Base-by-base conservation (phyloP, 1,140 invertebrate genomes). In the Aphis gossypii region DNA sequence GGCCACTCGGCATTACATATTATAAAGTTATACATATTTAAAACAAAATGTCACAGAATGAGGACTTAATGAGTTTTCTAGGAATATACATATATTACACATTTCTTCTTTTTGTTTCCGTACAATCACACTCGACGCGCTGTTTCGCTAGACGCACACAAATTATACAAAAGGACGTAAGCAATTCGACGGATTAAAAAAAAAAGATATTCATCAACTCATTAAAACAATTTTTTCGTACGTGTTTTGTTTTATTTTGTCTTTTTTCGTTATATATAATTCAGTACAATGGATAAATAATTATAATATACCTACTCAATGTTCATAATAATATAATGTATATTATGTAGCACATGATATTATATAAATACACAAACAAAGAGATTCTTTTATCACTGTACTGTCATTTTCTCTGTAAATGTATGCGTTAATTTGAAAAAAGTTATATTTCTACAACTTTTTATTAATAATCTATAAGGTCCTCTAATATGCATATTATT, bases 61-160 rank as follows among this genome's bases (percentile, higher is more conserved):
- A 90, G 56, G 14, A 44, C 54, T n/a, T 90, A 90, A 90, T 90
- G 89, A 90, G 56, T 90, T 90, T 68, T 90, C 38, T 46, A 46
- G 84, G 23, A 76, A 76, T n/a, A 76, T n/a, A n/a, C 1, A 35
- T 35, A 76, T 84, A 41, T 84, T 51, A 35, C 41, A 51, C 35
- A 56, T 89, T 89, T 48, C 18, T 87, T 76, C 8, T 68, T 30
- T 68, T 68, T 68, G 60, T 87, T 20, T 35, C 30, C 46, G 23
- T 56, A 56, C 88, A 89, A 89, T 89, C 51, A 38, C 88, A 89
- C 51, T 89, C 51, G 21, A 38, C 5, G 48, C 4, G 35, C n/a
- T 20, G 23, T 56, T 89, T 38, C 88, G 9, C 51, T 23, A 23
- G 21, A 25, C 21, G 46, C 18, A 35, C 46, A 48, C 46, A 88